A percentile compares a stretch with the other conserved stretches of the same genome.
Evolutionary conservation across 2,888 invertebrate genomes (phyloP).

Genomic region (Papilio elwesi): DNA sequence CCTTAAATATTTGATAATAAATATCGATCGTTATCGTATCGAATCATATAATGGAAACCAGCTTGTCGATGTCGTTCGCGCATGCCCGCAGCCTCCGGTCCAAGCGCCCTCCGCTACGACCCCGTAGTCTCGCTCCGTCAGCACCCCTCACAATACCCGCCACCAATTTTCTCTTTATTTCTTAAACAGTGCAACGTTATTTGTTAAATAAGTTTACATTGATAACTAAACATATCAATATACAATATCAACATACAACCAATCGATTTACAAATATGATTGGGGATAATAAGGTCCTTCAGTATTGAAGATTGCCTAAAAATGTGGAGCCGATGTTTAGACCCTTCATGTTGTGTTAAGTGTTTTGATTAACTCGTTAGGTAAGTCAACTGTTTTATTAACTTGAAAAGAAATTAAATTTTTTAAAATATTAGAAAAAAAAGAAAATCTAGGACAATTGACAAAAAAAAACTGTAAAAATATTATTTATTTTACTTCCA

Average conservation of each 20-base stretch:
- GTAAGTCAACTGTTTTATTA: conserved; percentile 26
- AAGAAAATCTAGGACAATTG: too few relatives aligned
- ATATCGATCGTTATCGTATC: conserved; percentile 4
- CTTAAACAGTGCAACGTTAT: conserved; percentile 35
- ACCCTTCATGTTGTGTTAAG: conserved; percentile 34
- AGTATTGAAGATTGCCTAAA: not conserved
- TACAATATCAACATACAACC: not conserved
- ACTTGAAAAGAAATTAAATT: not conserved
- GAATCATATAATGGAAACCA: conserved; percentile 12
- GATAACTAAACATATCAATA: conserved; percentile 6
- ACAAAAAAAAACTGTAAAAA: not conserved
- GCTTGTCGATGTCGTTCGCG: conserved; percentile 44
- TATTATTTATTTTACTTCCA: not conserved
- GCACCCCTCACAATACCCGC: conserved; percentile 25
- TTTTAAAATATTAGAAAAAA: too few relatives aligned
- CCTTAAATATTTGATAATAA: not conserved
- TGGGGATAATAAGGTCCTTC: not conserved
- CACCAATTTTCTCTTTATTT: conserved; percentile 15
- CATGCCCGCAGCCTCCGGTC: conserved; percentile 72
- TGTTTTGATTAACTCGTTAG: conserved; percentile 35
- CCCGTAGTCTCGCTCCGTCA: conserved; percentile 43
- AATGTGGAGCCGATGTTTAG: conserved; percentile 22
- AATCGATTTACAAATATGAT: not conserved
- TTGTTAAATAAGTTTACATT: conserved; percentile 10
- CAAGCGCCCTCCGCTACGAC: conserved; percentile 48